Evolutionary conservation across 2,797 vertebrate species (phyloP).

Genomic region (Artibeus lituratus): DNA sequence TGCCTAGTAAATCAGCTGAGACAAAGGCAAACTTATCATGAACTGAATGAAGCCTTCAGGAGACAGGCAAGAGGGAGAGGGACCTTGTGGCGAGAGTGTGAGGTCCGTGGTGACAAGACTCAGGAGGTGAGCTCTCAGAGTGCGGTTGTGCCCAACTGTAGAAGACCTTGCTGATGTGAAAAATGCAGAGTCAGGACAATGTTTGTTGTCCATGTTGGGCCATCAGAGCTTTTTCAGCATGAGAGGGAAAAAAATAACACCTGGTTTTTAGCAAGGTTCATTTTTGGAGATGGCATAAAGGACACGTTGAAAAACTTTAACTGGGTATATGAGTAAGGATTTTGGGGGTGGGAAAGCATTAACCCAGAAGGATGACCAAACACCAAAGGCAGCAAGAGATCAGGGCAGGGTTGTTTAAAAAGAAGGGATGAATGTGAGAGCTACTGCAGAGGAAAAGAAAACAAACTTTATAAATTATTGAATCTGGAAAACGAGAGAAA

Average conservation of each 20-base stretch:
- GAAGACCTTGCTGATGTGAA: background rate
- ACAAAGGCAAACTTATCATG: background rate
- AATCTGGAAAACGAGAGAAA: background rate
- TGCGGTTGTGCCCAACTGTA: background rate
- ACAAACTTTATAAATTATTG: background rate
- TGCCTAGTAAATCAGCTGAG: background rate
- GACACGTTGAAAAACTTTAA: background rate
- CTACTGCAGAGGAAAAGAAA: background rate
- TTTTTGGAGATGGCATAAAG: background rate
- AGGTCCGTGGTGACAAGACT: background rate
- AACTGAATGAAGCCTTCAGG: background rate
- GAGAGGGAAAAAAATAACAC: background rate
- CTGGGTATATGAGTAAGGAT: background rate
- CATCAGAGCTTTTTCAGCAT: background rate
- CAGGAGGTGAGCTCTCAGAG: background rate
- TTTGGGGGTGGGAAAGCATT: background rate
- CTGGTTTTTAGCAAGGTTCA: background rate
- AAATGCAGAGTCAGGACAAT: background rate
- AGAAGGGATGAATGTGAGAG: background rate
- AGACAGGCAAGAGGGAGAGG: background rate
- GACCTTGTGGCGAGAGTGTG: background rate
- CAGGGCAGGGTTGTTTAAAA: background rate
- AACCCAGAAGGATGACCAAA: background rate
- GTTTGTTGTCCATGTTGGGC: background rate
- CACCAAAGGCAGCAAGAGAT: background rate